Percentiles rank a stretch among this genome's conserved stretches.
phyloP scores from a whole-genome alignment of 2,888 invertebrate genomes.

The Chrysotoxum bicinctum region DNA sequence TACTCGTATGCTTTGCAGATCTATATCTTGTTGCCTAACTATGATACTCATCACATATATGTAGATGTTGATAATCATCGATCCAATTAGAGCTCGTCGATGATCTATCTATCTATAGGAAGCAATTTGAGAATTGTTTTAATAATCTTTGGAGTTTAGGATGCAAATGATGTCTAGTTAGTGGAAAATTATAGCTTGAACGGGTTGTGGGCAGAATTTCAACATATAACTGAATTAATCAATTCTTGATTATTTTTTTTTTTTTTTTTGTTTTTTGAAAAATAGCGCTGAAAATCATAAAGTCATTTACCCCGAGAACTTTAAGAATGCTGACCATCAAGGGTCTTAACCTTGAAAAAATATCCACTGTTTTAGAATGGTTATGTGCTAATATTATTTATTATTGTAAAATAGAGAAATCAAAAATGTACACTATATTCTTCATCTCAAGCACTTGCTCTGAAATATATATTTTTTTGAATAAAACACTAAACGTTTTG shows the following conservation, averaged over 20 bases:
- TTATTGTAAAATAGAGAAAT: too few species aligned
- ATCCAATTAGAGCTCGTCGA: conserved; percentile 70
- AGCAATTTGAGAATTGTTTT: conserved; percentile 49
- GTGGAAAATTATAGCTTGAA: not conserved
- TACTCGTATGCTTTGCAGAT: not conserved
- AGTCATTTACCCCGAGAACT: not conserved
- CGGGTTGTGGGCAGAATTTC: not conserved
- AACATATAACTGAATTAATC: not conserved
- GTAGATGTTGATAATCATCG: conserved; percentile 54
- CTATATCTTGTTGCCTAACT: not conserved
- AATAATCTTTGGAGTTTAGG: conserved; percentile 12
- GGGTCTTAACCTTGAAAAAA: too few species aligned
- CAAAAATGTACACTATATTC: too few species aligned
- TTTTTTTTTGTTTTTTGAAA: too few species aligned
- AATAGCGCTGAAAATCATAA: not conserved
- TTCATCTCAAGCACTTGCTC: too few species aligned
- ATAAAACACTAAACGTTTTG: too few species aligned
- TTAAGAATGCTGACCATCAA: too few species aligned
- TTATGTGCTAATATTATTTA: too few species aligned
- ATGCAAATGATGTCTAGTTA: conserved; percentile 50
- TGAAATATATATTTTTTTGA: too few species aligned
- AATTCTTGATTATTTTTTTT: not conserved
- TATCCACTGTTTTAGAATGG: too few species aligned
- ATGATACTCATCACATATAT: conserved; percentile 5
- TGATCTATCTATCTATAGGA: conserved; percentile 56